These are phyloP conservation scores for Fulmarus glacialis DNA, from an alignment of 2,113 vertebrate species.

Conservation along the genomic window DNA sequence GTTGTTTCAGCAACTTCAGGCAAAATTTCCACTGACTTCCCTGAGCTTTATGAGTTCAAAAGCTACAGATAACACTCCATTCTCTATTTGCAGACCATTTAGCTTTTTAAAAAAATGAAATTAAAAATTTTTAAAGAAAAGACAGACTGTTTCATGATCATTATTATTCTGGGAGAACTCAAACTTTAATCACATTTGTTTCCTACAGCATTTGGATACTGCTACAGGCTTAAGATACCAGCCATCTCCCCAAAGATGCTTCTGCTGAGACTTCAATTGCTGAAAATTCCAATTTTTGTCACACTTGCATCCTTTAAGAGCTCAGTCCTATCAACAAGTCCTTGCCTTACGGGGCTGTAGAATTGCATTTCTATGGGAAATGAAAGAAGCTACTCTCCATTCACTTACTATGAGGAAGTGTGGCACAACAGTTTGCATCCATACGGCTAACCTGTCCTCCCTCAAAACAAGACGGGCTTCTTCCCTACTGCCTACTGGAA, in stretches of 20 bases:
- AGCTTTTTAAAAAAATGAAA: neutral
- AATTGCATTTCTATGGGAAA: neutral
- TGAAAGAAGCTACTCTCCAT: neutral
- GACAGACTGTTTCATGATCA: neutral
- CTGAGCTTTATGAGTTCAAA: neutral
- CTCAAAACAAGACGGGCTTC: neutral
- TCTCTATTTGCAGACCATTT: neutral
- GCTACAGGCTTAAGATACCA: neutral
- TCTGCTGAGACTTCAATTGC: neutral
- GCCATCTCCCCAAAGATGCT: neutral
- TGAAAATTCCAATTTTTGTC: neutral
- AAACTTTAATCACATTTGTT: neutral
- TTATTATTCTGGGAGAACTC: neutral
- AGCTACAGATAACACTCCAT: neutral
- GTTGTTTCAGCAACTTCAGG: neutral
- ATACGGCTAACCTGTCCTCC: neutral
- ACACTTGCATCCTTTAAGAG: neutral
- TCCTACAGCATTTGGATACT: neutral
- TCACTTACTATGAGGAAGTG: neutral
- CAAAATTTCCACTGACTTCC: neutral
- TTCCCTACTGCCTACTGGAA: neutral
- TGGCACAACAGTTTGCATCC: neutral
- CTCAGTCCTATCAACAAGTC: neutral
- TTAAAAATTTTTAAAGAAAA: neutral
- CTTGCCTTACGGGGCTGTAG: neutral